Percentiles rank a stretch among this genome's conserved stretches.
These are phyloP conservation scores for Numenius phaeopus DNA, from an alignment of 2,797 vertebrate species.

Conservation along the genomic window DNA sequence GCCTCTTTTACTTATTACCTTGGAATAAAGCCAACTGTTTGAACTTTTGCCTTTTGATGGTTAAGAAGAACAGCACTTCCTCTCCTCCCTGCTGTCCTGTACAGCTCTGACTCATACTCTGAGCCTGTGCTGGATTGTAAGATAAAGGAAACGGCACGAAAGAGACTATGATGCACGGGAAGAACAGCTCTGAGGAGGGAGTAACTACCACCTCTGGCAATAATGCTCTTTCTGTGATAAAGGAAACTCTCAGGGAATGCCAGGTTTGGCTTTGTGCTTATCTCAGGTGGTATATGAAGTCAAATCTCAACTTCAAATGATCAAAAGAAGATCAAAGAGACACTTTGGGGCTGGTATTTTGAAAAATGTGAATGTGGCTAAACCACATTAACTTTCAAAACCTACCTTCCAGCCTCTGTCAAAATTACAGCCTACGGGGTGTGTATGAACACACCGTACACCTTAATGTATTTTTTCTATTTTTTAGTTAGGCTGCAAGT, in stretches of 20 bases:
- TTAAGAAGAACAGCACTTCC: slow-evolving; percentile 29
- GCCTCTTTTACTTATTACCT: not conserved
- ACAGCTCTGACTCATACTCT: slow-evolving; percentile 15
- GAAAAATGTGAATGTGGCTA: not conserved
- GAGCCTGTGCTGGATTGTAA: not conserved
- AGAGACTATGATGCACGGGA: not conserved
- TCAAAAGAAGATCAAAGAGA: slow-evolving; percentile 59
- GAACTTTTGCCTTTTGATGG: slow-evolving; percentile 60
- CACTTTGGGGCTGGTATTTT: not conserved
- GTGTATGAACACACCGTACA: not conserved
- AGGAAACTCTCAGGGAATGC: not conserved
- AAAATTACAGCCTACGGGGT: slow-evolving; percentile 32
- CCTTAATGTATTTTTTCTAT: not conserved
- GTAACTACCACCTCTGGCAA: not conserved
- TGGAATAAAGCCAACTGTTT: slow-evolving; percentile 41
- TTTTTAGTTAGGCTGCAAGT: not conserved
- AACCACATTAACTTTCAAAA: not conserved
- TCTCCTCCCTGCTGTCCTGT: slow-evolving; percentile 41
- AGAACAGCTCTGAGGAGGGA: not conserved
- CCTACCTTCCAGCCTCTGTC: not conserved
- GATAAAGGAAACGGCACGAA: not conserved
- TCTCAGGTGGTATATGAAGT: slow-evolving; percentile 5
- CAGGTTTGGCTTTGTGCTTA: not conserved
- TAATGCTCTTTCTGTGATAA: not conserved
- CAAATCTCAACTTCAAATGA: not conserved